Evolutionary conservation across 2,888 invertebrate genomes (phyloP), one percentile per base, ranked within the genome.

Genomic region (Corythucha ciliata): DNA sequence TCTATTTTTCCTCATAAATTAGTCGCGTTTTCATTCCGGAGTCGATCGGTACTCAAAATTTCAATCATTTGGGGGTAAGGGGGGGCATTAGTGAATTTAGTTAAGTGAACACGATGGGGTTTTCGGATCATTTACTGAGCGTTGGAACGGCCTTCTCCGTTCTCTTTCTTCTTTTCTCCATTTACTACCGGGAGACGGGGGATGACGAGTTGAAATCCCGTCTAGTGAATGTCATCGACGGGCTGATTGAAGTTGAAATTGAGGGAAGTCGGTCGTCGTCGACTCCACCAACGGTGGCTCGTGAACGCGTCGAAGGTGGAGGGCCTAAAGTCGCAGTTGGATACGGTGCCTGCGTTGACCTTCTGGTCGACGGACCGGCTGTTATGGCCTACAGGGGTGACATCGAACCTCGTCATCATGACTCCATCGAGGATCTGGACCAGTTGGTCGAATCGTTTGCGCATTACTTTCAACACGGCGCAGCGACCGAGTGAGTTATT

Each of bases 381-480:
- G 71, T 87, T 54, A 66, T 87, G 16, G 70, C 76, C 54, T 75
- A 75, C 56, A 70, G 74, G 29, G 71, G 72, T 18, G 65, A 74
- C 20, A 70, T 74, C 54, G 65, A 60, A n/a, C 79, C 81, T 1
- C 69, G 75, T 60, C 81, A 83, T 66, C 78, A 77, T 60, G 77
- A 80, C 63, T 77, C 80, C 59, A 78, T 88, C 41, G 70, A 74
- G 5, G 78, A 72, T 46, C 74, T 75, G 55, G 70, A 77, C 1
- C 79, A 86, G 61, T 71, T 88, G 33, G 68, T 82, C 22, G 78
- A 80, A 65, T 79, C 82, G 59, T 87, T 85, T 62, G 78, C 82
- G 0, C 86, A 86, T 68, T 88, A 84, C 67, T 88, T 87, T 65
- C 74, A 78, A 62, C 81, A 84, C 72, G 88, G 88, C 47, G 87